Percentiles rank a stretch among this genome's conserved stretches.
Evolutionary conservation across 1,140 invertebrate genomes (phyloP).

Genomic region (Phocides pigmalion): DNA sequence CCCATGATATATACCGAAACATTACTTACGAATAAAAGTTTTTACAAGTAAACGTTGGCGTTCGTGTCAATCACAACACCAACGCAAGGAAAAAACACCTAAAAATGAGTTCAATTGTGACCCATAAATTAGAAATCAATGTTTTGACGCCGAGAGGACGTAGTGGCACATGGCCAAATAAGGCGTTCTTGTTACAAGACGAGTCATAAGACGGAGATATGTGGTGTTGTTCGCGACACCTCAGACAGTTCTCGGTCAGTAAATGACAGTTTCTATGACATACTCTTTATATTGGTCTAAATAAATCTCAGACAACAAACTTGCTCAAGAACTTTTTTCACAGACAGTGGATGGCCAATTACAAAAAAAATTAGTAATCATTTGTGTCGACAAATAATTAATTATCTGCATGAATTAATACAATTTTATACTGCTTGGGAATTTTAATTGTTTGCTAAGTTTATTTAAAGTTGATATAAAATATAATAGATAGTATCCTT

Average conservation of each 20-base stretch:
- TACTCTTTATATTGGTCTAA: background rate
- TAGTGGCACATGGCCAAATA: slow-evolving; percentile 49
- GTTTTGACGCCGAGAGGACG: slow-evolving; percentile 50
- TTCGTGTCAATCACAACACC: too few species aligned
- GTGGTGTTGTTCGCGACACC: slow-evolving; percentile 31
- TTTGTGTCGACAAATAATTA: too few species aligned
- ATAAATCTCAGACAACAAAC: slow-evolving; percentile 1
- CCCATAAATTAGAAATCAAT: slow-evolving; percentile 58
- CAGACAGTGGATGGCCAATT: background rate
- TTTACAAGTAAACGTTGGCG: too few species aligned
- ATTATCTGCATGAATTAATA: too few species aligned
- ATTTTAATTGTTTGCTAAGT: too few species aligned
- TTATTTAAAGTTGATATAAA: too few species aligned
- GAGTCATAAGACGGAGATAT: slow-evolving; percentile 5
- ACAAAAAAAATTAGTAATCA: too few species aligned
- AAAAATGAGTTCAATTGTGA: background rate
- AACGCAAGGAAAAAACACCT: too few species aligned
- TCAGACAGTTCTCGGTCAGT: slow-evolving; percentile 37
- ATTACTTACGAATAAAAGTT: too few species aligned
- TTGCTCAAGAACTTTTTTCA: background rate
- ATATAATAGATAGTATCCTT: too few species aligned
- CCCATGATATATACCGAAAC: too few species aligned
- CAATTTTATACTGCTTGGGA: too few species aligned
- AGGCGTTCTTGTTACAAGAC: slow-evolving; percentile 28
- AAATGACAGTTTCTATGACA: slow-evolving; percentile 2